Evolutionary conservation across 1,140 invertebrate genomes (phyloP).

Genomic region (Harlomillsia oculata): DNA sequence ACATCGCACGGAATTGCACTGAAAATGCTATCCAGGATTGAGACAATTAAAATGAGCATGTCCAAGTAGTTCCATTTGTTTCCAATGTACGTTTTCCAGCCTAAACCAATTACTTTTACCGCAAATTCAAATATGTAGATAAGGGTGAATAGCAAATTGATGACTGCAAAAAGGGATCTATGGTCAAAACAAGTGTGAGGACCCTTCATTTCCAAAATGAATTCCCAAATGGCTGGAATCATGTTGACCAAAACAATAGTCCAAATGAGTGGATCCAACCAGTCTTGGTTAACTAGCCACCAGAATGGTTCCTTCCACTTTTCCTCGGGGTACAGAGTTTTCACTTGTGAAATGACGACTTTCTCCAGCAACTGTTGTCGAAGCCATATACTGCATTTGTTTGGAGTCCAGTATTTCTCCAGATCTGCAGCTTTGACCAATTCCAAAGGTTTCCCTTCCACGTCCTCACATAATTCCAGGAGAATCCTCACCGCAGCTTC

Average conservation of each 20-base stretch:
- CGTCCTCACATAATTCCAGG: not conserved
- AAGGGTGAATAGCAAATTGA: constrained; percentile 11
- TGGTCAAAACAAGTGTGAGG: not conserved
- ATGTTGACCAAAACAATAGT: constrained; percentile 25
- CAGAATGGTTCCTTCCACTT: constrained; percentile 12
- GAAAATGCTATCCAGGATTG: not conserved
- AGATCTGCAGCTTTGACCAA: constrained; percentile 19
- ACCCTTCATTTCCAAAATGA: constrained; percentile 1
- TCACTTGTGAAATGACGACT: not conserved
- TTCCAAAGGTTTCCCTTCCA: constrained; percentile 19
- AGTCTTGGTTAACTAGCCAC: constrained; percentile 12
- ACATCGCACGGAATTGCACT: constrained; percentile 3
- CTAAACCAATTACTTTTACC: constrained; percentile 13
- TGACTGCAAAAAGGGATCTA: not conserved
- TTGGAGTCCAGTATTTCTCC: constrained; percentile 6
- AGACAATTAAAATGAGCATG: not conserved
- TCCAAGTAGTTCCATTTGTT: constrained; percentile 9
- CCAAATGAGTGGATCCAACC: constrained; percentile 26
- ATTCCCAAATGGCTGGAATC: constrained; percentile 31
- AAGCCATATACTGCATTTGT: too few relatives aligned
- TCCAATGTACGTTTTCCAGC: not conserved
- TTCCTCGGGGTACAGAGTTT: not conserved
- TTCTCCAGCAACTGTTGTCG: not conserved
- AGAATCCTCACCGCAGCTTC: constrained; percentile 27
- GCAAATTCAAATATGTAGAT: constrained; percentile 29